Percentiles rank a stretch among this genome's conserved stretches.
These are phyloP conservation scores for Parnassius orleans DNA, from an alignment of 2,888 invertebrate species.

Conservation along the genomic window DNA sequence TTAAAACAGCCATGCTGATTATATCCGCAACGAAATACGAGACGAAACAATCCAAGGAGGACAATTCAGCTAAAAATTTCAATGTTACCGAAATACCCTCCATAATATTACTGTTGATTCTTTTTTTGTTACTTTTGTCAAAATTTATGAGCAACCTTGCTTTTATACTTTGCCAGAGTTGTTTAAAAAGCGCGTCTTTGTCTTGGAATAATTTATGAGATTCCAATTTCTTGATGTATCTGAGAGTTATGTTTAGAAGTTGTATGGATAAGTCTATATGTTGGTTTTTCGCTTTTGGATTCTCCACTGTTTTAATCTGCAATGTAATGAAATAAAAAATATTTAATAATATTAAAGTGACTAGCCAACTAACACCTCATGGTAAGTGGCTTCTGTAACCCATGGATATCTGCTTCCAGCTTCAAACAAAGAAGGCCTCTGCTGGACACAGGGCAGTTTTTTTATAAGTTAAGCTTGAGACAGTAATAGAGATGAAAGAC, in stretches of 20 bases:
- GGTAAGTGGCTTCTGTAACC: too few species aligned
- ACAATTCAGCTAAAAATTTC: slow-evolving; percentile 61
- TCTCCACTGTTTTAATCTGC: slow-evolving; percentile 59
- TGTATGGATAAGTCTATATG: slow-evolving; percentile 61
- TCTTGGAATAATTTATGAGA: slow-evolving; percentile 54
- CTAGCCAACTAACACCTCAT: too few species aligned
- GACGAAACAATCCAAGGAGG: slow-evolving; percentile 56
- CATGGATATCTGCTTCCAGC: too few species aligned
- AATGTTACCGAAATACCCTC: slow-evolving; percentile 56
- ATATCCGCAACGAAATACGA: slow-evolving; percentile 54
- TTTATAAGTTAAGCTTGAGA: too few species aligned
- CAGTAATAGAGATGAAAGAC: too few species aligned
- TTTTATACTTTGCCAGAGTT: slow-evolving; percentile 60
- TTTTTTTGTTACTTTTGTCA: slow-evolving; percentile 36
- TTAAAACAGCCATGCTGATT: slow-evolving; percentile 47
- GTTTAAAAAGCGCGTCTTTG: slow-evolving; percentile 54
- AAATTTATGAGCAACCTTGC: slow-evolving; percentile 43
- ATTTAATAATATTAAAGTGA: too few species aligned
- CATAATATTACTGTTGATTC: slow-evolving; percentile 36
- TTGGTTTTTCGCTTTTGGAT: slow-evolving; percentile 48
- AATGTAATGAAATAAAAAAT: slow-evolving; percentile 31
- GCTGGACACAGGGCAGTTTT: too few species aligned
- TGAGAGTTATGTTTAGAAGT: slow-evolving; percentile 52
- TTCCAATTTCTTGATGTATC: slow-evolving; percentile 66
- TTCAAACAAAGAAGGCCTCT: too few species aligned